Base-by-base conservation (phyloP, 1,140 invertebrate genomes). In the Drosophila nigrodunni region DNA sequence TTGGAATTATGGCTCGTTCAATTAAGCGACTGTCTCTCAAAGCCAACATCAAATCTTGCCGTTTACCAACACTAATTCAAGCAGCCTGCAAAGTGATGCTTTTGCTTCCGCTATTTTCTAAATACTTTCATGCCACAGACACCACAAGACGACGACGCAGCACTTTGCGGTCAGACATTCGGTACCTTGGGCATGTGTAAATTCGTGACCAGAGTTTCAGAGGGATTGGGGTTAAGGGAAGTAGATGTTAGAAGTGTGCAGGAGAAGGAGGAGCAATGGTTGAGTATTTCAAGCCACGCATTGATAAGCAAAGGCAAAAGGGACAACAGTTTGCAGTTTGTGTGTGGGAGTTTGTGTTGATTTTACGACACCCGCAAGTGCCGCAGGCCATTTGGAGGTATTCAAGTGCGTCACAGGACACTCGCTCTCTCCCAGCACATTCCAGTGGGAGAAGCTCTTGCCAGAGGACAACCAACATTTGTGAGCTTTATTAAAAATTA, bases 401-500 rank as follows among this genome's bases (percentile, higher is more conserved):
- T 64, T 67, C 80, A 80, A 88, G 76, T 88, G 70, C 66, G 41
- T 49, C 49, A 46, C 49, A 58, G 43, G 13, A 65, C 35, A 10
- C 65, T 30, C 25, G 3, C 25, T 4, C 25, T 3, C 25, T 30
- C 25, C 25, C 34, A 30, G 49, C n/a, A 35, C 71, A 66, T 57
- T 66, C 55, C 47, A 43, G 37, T 64, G 64, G 55, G 65, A 49
- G 34, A 3, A 30, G 25, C 25, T 30, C 25, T 30, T 8, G 46
- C 35, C 10, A 15, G 39, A 43, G 41, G 50, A 43, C 9, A 46
- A 44, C 43, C 41, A 77, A 57, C 80, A 77, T 88, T 78, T 88
- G 80, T 78, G 66, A 37, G 83, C 77, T 88, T 80, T 88, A 88
- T 88, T 88, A 88, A 88, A 88, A 88, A 88, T 88, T 88, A 88